phyloP scores from a whole-genome alignment of 2,113 vertebrate species.

The Vicugna pacos region DNA sequence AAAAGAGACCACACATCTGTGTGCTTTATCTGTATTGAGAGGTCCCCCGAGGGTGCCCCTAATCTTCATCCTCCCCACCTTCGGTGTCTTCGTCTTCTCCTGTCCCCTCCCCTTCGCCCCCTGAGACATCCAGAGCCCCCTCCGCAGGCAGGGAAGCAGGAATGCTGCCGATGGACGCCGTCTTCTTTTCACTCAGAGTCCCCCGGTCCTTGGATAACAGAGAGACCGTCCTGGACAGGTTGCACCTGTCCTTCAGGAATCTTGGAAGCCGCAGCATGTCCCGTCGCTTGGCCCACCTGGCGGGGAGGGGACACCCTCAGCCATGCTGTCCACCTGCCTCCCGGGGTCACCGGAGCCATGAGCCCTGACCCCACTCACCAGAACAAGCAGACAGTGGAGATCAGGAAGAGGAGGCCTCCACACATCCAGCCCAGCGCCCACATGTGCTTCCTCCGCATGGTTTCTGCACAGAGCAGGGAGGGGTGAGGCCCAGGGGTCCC shows the following conservation, averaged over 20 bases:
- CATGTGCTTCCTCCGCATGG: conserved; percentile 74
- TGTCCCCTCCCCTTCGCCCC: neutral
- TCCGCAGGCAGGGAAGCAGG: rapidly evolving
- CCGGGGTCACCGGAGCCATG: rapidly evolving
- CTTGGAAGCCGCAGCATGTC: conserved; percentile 16
- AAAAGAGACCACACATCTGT: neutral
- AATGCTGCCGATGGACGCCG: rapidly evolving
- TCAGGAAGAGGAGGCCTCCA: conserved; percentile 66
- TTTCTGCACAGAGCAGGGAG: conserved; percentile 26
- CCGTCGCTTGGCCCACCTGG: conserved; percentile 73
- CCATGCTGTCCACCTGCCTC: rapidly evolving
- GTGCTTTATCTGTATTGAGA: conserved; percentile 61
- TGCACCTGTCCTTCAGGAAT: neutral
- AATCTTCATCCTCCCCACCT: neutral
- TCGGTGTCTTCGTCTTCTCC: neutral
- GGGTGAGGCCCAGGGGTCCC: neutral
- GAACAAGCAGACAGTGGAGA: conserved; percentile 59
- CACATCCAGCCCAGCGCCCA: conserved; percentile 71
- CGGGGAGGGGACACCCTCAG: neutral
- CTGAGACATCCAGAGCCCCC: rapidly evolving
- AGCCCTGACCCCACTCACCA: conserved; percentile 50
- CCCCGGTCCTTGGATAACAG: conserved; percentile 60
- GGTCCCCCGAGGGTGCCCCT: neutral
- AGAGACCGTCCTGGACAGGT: neutral
- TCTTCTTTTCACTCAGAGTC: neutral